Percentiles rank a stretch among this genome's conserved stretches.
phyloP scores from a whole-genome alignment of 2,113 vertebrate species.

The Pardalotus punctatus region DNA sequence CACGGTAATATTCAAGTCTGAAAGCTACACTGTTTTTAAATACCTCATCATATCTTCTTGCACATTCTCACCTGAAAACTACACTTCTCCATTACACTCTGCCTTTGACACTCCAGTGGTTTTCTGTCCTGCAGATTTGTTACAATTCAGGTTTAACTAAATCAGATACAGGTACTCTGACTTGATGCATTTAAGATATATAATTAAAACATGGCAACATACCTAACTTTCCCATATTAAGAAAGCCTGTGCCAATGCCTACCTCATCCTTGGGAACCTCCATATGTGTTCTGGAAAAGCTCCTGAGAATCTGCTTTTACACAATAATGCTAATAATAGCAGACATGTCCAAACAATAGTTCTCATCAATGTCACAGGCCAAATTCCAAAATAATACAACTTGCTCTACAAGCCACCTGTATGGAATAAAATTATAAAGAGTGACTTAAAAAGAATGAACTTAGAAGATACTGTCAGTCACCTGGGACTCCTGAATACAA shows the following conservation, averaged over 20 bases:
- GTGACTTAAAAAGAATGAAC: background rate
- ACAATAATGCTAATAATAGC: background rate
- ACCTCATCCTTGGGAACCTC: background rate
- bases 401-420: background rate
- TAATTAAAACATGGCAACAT: background rate
- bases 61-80: background rate
- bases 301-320: background rate
- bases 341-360: background rate
- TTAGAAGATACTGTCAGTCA: background rate
- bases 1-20: constrained; percentile 8
- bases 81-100: background rate
- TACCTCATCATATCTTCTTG: background rate
- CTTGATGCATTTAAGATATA: background rate
- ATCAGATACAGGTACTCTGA: background rate
- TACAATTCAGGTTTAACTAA: background rate
- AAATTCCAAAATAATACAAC: background rate
- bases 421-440: background rate
- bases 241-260: background rate
- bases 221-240: background rate
- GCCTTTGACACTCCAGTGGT: background rate
- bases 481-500: background rate
- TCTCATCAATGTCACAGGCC: background rate
- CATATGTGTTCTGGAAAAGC: background rate
- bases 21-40: background rate
- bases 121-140: background rate